Evolutionary conservation across 2,888 invertebrate genomes (phyloP), one percentile per base, ranked within the genome.

Genomic region (Eucriotettix oculatus): DNA sequence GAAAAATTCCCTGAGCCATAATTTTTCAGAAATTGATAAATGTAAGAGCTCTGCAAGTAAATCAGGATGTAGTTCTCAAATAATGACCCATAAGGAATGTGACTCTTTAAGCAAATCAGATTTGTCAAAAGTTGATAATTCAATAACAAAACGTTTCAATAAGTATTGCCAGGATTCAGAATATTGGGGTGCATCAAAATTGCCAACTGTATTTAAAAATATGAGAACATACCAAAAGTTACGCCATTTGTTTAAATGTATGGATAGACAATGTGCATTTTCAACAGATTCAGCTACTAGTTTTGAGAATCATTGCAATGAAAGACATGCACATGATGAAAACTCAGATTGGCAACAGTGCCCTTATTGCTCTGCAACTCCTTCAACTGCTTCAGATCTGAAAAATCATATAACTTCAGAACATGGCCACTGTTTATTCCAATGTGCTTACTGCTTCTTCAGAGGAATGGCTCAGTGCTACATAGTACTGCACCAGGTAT

Each of bases 391-490:
- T 72, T 73, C 60, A 67, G 76, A 68, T 48, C 69, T 84, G 65
- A 75, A 78, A 53, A 71, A 74, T 58, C 87, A 87, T 68, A 77
- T 86, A 14, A 77, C 81, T 57, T 76, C 78, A 41, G 75, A 75
- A 44, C 87, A 88, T 67, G 78, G 77, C 0, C 72, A 75, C 59
- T 83, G 85, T 66, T 74, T 76, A 42, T 86, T 73, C 66, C 80
- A 81, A 42, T 88, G 88, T 67, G 74, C 73, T 7, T 76, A 79
- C 65, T 88, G 88, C 68, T 81, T 86, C 67, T 87, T 86, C 69
- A 75, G 87, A 57, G 81, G 83, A 0, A 72, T 78, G 1, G 74
- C 78, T 0, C 76, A 77, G 56, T 79, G 80, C 59, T 78, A 83
- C 56, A 82, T 86, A 0, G 75, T 77, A 16, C 72, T 80, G 9